phyloP scores from a whole-genome alignment of 2,888 invertebrate genomes.

The Arge pagana region DNA sequence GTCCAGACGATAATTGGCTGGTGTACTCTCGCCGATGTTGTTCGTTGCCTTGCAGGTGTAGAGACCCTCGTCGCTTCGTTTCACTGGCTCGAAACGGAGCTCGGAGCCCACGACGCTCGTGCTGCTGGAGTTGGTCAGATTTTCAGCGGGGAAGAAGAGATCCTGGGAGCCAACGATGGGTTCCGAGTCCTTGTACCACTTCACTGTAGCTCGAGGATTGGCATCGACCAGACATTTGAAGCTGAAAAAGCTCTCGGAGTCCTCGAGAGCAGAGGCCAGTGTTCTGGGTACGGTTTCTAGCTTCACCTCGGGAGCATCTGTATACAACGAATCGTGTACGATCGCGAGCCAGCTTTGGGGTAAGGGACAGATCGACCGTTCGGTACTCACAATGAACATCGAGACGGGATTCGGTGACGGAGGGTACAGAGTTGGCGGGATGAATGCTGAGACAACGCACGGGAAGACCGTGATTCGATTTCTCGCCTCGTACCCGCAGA shows the following conservation, averaged over 20 bases:
- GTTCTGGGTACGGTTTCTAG: slow-evolving; percentile 60
- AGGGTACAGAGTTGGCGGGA: slow-evolving; percentile 74
- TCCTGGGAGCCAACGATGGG: slow-evolving; percentile 46
- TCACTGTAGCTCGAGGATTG: slow-evolving; percentile 62
- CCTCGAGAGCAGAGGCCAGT: slow-evolving; percentile 59
- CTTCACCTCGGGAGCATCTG: slow-evolving; percentile 63
- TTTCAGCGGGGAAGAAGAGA: slow-evolving; percentile 58
- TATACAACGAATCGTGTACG: slow-evolving; percentile 37
- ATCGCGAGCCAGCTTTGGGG: neutral
- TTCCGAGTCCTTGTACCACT: slow-evolving; percentile 59
- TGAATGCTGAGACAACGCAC: slow-evolving; percentile 83
- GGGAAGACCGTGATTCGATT: slow-evolving; percentile 78
- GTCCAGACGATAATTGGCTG: slow-evolving; percentile 61
- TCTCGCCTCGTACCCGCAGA: slow-evolving; percentile 80
- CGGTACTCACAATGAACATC: slow-evolving; percentile 83
- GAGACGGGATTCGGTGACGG: slow-evolving; percentile 76
- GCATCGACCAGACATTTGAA: slow-evolving; percentile 63
- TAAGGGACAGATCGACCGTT: neutral
- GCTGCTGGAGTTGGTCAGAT: slow-evolving; percentile 60
- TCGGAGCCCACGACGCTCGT: slow-evolving; percentile 52
- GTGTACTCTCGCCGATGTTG: slow-evolving; percentile 70
- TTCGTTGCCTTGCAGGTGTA: slow-evolving; percentile 88
- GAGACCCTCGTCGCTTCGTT: slow-evolving; percentile 69
- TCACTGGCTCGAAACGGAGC: slow-evolving; percentile 63
- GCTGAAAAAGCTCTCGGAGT: slow-evolving; percentile 60